Base-by-base conservation (phyloP, 1,140 invertebrate species). In the Drosophila athabasca region DNA sequence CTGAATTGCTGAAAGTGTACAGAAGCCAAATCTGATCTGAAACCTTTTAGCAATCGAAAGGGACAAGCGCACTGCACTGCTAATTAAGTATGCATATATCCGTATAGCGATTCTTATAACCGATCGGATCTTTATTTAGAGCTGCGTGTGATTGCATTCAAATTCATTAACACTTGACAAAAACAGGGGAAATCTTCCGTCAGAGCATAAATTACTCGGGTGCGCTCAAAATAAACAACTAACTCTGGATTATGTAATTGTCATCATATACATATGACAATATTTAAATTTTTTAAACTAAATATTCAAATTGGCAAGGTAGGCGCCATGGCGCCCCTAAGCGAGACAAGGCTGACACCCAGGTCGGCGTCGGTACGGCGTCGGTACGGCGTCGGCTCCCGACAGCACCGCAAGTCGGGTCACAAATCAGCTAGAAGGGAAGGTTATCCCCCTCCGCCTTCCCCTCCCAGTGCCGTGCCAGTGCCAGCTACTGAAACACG, bases 231-330 rank as follows among this genome's bases (percentile, higher is more conserved):
- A 66, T 66, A 43, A 22, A 41, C 45, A 51, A 31, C 15, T 15
- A 53, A 35, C 24, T 50, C 58, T 60, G 46, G 53, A 46, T 70
- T 70, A 69, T 69, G 66, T 68, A 69, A 26, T 26, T 8, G 29
- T 31, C 29, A 39, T 31, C 29, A 39, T 39, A 8, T n/a, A n/a
- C n/a, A n/a, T 13, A 70, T 58, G 58, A 19, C 35, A 48, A 49
- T 70, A 70, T 70, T 70, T 70, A 70, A 70, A 70, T 69, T 69
- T 58, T 70, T 70, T 39, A 58, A 19, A 51, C 43, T 59, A 53
- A 66, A 81, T 77, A 84, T 84, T 87, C 82, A 81, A 66, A 87
- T 59, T 62, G 52, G 73, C 81, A 85, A 85, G 31, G 31, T 13
- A 39, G 35, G 76, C 76, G 76, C 59, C 24, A 26, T 26, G 24